Evolutionary conservation across 2,888 invertebrate species (phyloP).

Genomic region (Cyrtodaria siliqua): DNA sequence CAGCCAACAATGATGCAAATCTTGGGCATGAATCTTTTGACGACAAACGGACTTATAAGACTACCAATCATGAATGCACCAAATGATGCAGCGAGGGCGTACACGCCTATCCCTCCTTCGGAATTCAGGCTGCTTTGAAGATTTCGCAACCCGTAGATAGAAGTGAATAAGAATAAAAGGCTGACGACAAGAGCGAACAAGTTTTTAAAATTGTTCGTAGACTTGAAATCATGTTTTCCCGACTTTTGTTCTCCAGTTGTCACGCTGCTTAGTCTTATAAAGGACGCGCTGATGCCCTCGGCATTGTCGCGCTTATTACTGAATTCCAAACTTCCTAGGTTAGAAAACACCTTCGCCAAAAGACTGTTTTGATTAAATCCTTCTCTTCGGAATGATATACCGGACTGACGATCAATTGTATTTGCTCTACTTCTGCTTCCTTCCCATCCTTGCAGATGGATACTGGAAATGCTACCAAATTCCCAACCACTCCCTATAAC

Average conservation of each 20-base stretch:
- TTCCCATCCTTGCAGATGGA: conserved; percentile 17
- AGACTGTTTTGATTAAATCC: conserved; percentile 18
- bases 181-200: conserved; percentile 77
- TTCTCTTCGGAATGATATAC: conserved; percentile 1
- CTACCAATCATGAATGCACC: conserved; percentile 80
- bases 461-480: conserved; percentile 63
- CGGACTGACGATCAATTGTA: conserved; percentile 20
- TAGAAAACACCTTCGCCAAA: conserved; percentile 28
- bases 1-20: conserved; percentile 69
- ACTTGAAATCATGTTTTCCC: not conserved
- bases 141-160: conserved; percentile 81
- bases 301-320: conserved; percentile 2
- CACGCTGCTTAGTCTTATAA: not conserved
- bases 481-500: conserved; percentile 61
- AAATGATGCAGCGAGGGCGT: conserved; percentile 78
- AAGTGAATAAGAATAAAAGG: conserved; percentile 77
- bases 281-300: conserved; percentile 1
- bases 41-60: conserved; percentile 80
- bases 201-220: conserved; percentile 76
- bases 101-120: conserved; percentile 80
- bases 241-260: conserved; percentile 23
- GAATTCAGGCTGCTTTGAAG: conserved; percentile 84
- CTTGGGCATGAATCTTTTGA: conserved; percentile 79
- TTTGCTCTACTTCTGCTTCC: conserved; percentile 21
- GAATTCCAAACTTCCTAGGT: conserved; percentile 25